Percentiles rank a stretch among this genome's conserved stretches.
Conservation (phyloP, 2,888 invertebrate species). For the Leucania comma region DNA sequence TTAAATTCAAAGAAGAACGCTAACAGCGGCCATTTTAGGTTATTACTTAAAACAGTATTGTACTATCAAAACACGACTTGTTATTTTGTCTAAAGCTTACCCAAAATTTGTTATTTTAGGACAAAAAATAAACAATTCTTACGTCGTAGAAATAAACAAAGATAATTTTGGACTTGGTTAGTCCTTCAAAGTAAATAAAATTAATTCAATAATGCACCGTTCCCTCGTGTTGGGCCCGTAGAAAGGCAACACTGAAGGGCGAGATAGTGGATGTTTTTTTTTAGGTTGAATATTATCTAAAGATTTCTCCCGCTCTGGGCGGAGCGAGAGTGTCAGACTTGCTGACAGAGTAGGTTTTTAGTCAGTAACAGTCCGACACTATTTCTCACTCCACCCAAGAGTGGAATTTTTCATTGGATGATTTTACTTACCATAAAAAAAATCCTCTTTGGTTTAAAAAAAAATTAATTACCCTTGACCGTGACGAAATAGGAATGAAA, state of each 20-base stretch:
- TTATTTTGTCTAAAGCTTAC: slow-evolving; percentile 8
- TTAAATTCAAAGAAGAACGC: background rate
- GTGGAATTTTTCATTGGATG: too few relatives aligned
- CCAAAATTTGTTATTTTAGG: slow-evolving; percentile 47
- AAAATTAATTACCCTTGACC: too few relatives aligned
- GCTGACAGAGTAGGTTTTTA: too few relatives aligned
- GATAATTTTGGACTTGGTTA: slow-evolving; percentile 45
- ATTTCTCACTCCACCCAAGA: too few relatives aligned
- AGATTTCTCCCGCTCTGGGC: too few relatives aligned
- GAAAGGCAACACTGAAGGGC: background rate
- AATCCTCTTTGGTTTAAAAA: too few relatives aligned
- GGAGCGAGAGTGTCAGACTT: too few relatives aligned
- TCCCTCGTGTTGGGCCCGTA: slow-evolving; percentile 43
- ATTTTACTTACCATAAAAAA: too few relatives aligned
- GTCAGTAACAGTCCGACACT: too few relatives aligned
- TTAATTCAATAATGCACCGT: slow-evolving; percentile 68
- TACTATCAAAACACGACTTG: slow-evolving; percentile 37
- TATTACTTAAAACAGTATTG: slow-evolving; percentile 16
- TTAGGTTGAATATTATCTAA: too few relatives aligned
- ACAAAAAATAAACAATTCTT: slow-evolving; percentile 44
- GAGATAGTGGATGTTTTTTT: too few relatives aligned
- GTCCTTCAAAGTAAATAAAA: slow-evolving; percentile 62
- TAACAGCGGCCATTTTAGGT: slow-evolving; percentile 1
- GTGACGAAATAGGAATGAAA: too few relatives aligned
- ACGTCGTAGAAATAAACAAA: slow-evolving; percentile 48